phyloP scores from a whole-genome alignment of 2,888 invertebrate genomes.

The Julus scandinavius region DNA sequence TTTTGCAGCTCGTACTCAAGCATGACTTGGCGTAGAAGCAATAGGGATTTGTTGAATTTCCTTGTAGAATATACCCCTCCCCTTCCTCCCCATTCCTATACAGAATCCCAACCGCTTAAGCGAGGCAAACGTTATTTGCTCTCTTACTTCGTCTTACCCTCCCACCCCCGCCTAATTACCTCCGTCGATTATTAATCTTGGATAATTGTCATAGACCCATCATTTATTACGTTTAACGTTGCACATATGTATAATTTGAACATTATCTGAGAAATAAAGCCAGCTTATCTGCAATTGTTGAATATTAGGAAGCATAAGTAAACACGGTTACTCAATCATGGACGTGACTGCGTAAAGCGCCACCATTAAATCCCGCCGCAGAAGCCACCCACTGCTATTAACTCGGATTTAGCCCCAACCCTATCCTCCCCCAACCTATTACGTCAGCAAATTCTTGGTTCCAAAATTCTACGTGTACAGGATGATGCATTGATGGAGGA shows the following conservation, averaged over 20 bases:
- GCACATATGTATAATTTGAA: constrained; percentile 43
- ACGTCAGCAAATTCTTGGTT: constrained; percentile 31
- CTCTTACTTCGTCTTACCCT: background rate
- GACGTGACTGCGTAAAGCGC: constrained; percentile 32
- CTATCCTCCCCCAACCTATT: background rate
- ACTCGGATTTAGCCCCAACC: background rate
- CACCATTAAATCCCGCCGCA: background rate
- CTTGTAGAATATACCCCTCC: background rate
- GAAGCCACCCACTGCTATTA: background rate
- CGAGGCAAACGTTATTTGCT: background rate
- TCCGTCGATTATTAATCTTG: constrained; percentile 33
- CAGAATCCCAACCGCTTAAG: background rate
- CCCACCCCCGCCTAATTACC: constrained; percentile 41
- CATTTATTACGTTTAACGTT: constrained; percentile 46
- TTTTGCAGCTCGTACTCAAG: background rate
- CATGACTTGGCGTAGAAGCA: too few species aligned
- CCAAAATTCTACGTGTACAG: constrained; percentile 1
- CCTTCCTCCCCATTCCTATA: background rate
- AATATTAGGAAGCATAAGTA: constrained; percentile 35
- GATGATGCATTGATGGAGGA: constrained; percentile 33
- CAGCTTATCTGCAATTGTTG: constrained; percentile 47
- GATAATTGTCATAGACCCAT: constrained; percentile 16
- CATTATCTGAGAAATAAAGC: constrained; percentile 46
- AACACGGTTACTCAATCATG: constrained; percentile 20
- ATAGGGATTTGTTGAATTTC: background rate